These are phyloP conservation scores for Smutsia temminckii DNA, from an alignment of 2,797 vertebrate species.

Conservation along the genomic window DNA sequence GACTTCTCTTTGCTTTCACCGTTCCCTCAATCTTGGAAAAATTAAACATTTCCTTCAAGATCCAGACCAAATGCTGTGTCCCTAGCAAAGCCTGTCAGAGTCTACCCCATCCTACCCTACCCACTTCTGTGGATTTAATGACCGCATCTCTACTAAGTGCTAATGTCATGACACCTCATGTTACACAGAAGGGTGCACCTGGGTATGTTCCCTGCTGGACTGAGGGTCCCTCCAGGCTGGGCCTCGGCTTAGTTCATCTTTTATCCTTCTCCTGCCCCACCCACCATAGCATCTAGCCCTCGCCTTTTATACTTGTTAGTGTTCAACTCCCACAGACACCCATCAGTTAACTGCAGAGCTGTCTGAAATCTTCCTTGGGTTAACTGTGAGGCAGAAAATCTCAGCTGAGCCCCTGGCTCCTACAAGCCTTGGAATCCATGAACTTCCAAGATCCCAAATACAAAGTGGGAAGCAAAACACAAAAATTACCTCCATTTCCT, in stretches of 20 bases:
- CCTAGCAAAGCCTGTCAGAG: background rate
- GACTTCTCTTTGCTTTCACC: background rate
- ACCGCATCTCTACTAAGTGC: background rate
- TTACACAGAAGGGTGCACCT: background rate
- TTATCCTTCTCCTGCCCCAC: background rate
- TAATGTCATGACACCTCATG: background rate
- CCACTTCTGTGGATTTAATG: background rate
- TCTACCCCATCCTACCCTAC: no score
- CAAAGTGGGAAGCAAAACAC: background rate
- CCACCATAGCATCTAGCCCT: background rate
- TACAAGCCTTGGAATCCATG: background rate
- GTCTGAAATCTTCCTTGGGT: background rate
- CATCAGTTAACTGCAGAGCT: background rate
- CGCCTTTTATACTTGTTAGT: background rate
- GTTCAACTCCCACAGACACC: background rate
- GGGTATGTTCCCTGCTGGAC: background rate
- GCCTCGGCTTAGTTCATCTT: background rate
- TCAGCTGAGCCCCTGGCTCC: background rate
- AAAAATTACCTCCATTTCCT: background rate
- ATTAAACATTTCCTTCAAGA: background rate
- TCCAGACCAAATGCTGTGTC: background rate
- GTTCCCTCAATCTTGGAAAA: background rate
- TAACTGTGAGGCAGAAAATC: background rate
- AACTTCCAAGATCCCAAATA: background rate
- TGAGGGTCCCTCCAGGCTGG: background rate